Conservation (phyloP, 2,888 invertebrate genomes). For the Agriopis aurantiaria region DNA sequence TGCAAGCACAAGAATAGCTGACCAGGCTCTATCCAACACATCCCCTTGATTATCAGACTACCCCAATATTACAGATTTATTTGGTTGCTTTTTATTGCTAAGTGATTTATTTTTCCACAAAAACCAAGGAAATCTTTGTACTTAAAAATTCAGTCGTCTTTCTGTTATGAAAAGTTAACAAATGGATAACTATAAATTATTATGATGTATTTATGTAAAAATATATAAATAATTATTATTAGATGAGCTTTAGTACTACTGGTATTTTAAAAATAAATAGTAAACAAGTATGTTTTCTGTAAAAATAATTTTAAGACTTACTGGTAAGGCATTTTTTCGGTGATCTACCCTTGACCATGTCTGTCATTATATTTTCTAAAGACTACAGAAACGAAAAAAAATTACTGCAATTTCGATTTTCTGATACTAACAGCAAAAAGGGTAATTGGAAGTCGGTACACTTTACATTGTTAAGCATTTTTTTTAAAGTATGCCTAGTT, state of each 20-base stretch:
- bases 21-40: neutral
- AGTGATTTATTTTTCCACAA: neutral
- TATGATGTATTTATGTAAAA: constrained; percentile 3
- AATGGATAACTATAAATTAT: neutral
- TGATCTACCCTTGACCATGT: neutral
- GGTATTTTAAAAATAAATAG: neutral
- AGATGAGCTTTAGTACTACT: neutral
- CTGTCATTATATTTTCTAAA: neutral
- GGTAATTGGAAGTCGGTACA: neutral
- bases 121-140: neutral
- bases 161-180: neutral
- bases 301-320: neutral
- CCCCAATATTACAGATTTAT: neutral
- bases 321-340: neutral
- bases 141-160: neutral
- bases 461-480: neutral
- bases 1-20: too few species aligned
- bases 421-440: too few species aligned
- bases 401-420: neutral
- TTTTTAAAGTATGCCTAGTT: neutral
- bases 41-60: neutral
- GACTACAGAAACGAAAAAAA: neutral
- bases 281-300: neutral
- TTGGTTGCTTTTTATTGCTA: neutral
- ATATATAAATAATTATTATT: neutral